Percentiles rank a stretch among this genome's conserved stretches.
phyloP scores from a whole-genome alignment of 2,797 vertebrate species.

The Protonibea diacanthus region DNA sequence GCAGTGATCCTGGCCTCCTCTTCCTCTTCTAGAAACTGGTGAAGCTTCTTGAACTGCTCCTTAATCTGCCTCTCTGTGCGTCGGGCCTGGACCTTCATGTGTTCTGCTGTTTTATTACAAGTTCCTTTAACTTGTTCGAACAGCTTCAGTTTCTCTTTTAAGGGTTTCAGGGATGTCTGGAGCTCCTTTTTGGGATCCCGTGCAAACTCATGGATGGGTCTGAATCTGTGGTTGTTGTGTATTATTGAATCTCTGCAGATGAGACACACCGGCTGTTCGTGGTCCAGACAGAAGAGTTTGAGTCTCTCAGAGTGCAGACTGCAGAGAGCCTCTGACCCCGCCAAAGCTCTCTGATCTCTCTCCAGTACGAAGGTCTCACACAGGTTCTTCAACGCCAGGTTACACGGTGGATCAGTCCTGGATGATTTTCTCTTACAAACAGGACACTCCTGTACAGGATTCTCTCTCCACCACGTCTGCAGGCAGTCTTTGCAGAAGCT shows the following conservation, averaged over 20 bases:
- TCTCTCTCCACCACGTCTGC: slow-evolving; percentile 43
- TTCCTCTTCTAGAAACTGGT: slow-evolving; percentile 42
- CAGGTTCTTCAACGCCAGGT: slow-evolving; percentile 38
- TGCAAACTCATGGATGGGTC: slow-evolving; percentile 45
- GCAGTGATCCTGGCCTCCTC: slow-evolving; percentile 43
- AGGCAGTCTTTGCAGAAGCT: slow-evolving; percentile 59
- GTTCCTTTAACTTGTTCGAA: slow-evolving; percentile 25
- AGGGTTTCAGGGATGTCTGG: not conserved
- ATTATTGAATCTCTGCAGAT: slow-evolving; percentile 54
- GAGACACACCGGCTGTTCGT: slow-evolving; percentile 45
- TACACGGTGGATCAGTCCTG: slow-evolving; percentile 17
- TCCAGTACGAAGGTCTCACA: slow-evolving; percentile 22
- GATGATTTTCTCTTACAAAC: slow-evolving; percentile 39
- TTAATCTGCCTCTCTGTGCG: slow-evolving; percentile 32
- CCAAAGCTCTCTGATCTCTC: not conserved
- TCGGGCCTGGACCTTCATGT: slow-evolving; percentile 35
- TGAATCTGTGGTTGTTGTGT: slow-evolving; percentile 49
- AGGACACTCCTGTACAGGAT: slow-evolving; percentile 29
- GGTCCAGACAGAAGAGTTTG: slow-evolving; percentile 54
- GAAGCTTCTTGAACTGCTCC: slow-evolving; percentile 36
- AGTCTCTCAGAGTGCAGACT: slow-evolving; percentile 41
- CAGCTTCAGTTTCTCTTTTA: slow-evolving; percentile 30
- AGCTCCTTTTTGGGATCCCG: slow-evolving; percentile 33
- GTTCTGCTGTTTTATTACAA: slow-evolving; percentile 5
- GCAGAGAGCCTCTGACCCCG: slow-evolving; percentile 7